A percentile compares a stretch with the other conserved stretches of the same genome.
Evolutionary conservation across 2,113 vertebrate species (phyloP).

Genomic region (Neotragus moschatus): DNA sequence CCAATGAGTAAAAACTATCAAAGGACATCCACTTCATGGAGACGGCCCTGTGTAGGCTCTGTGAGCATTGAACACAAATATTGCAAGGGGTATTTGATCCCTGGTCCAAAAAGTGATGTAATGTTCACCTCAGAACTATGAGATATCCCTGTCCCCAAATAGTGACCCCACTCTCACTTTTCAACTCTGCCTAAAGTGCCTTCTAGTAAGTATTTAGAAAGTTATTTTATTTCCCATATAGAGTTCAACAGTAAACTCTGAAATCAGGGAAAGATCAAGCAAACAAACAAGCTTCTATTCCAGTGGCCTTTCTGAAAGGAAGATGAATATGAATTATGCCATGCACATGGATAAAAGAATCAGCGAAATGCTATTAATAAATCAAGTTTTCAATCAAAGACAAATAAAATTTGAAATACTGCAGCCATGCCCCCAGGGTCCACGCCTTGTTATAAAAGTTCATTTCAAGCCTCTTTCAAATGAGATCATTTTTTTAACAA

Average conservation of each 20-base stretch:
- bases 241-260: background rate
- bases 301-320: background rate
- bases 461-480: constrained; percentile 44
- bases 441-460: constrained; percentile 13
- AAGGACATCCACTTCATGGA: background rate
- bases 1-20: background rate
- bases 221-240: background rate
- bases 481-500: constrained; percentile 43
- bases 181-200: background rate
- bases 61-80: background rate
- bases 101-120: background rate
- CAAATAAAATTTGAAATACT: constrained; percentile 49
- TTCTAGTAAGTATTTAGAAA: background rate
- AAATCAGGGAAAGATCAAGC: constrained; percentile 10
- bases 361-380: constrained; percentile 39
- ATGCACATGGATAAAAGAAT: background rate
- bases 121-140: background rate
- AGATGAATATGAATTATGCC: background rate
- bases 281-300: constrained; percentile 5
- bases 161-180: background rate
- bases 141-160: background rate
- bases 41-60: background rate
- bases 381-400: constrained; percentile 52
- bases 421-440: background rate
- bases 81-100: background rate